These are phyloP conservation scores for Zaprionus lineosus DNA, from an alignment of 2,888 invertebrate genomes.

Conservation along the genomic window DNA sequence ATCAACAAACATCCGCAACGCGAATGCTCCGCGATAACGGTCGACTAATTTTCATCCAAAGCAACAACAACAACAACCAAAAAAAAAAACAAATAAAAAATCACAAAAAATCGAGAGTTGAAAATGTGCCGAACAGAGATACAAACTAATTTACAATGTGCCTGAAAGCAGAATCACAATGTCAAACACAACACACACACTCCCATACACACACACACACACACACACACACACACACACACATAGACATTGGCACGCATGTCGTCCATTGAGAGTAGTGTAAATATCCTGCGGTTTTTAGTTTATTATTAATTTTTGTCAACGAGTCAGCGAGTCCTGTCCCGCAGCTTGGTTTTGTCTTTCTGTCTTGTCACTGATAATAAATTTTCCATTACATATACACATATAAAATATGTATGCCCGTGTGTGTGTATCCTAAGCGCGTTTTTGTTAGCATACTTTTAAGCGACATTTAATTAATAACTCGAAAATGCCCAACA, in stretches of 20 bases:
- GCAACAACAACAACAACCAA: constrained; percentile 14
- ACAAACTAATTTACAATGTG: constrained; percentile 64
- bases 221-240: constrained; percentile 2
- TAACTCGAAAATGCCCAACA: constrained; percentile 39
- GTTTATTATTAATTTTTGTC: constrained; percentile 78
- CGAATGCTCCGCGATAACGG: constrained; percentile 54
- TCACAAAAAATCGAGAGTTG: constrained; percentile 14
- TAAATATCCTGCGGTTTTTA: constrained; percentile 77
- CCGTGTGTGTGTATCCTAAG: constrained; percentile 34
- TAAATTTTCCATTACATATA: constrained; percentile 54
- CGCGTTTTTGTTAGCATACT: constrained; percentile 47
- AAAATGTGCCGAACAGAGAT: constrained; percentile 5
- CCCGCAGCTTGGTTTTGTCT: constrained; percentile 23
- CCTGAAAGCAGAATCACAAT: constrained; percentile 37
- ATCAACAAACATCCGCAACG: constrained; percentile 49
- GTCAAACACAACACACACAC: constrained; percentile 18
- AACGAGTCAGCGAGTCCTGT: constrained; percentile 38
- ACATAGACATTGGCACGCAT: neutral
- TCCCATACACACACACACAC: constrained; percentile 12
- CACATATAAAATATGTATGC: constrained; percentile 11
- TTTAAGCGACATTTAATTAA: constrained; percentile 71
- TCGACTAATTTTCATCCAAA: constrained; percentile 51
- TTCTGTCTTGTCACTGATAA: constrained; percentile 72
- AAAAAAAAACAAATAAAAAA: constrained; percentile 4
- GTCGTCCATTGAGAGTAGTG: constrained; percentile 62